These are phyloP conservation scores for Haemorhous mexicanus DNA, from an alignment of 2,113 vertebrate species.

Conservation along the genomic window DNA sequence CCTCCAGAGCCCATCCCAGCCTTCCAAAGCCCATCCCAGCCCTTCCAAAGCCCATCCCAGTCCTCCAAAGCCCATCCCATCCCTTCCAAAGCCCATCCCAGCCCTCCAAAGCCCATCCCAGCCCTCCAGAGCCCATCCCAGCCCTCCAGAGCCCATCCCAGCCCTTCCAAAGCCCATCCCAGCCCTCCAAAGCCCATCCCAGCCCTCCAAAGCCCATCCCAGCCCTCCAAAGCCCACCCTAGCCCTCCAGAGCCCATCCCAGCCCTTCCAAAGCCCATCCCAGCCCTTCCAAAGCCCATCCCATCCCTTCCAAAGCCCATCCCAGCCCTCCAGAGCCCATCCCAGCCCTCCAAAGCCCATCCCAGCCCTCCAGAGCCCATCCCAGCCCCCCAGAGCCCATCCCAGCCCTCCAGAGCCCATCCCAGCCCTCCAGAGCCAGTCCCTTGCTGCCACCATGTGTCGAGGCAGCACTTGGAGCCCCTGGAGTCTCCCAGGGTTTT, in stretches of 20 bases:
- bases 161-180: fast-evolving
- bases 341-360: fast-evolving
- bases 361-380: fast-evolving
- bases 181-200: neutral
- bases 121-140: neutral
- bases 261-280: fast-evolving
- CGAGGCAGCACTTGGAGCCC: neutral
- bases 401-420: neutral
- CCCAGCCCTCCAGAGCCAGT: neutral
- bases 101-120: neutral
- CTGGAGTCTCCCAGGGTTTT: fast-evolving
- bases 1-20: too few species aligned
- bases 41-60: fast-evolving
- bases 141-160: neutral
- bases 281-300: neutral
- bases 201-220: too few species aligned
- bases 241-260: neutral
- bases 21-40: too few species aligned
- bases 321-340: neutral
- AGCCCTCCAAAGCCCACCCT: neutral
- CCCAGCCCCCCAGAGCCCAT: too few species aligned
- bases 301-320: neutral
- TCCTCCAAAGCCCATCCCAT: neutral
- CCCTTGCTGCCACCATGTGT: constrained; percentile 66
- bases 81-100: too few species aligned